Conservation (phyloP, 2,888 invertebrate species). For the Lochmaea capreae region DNA sequence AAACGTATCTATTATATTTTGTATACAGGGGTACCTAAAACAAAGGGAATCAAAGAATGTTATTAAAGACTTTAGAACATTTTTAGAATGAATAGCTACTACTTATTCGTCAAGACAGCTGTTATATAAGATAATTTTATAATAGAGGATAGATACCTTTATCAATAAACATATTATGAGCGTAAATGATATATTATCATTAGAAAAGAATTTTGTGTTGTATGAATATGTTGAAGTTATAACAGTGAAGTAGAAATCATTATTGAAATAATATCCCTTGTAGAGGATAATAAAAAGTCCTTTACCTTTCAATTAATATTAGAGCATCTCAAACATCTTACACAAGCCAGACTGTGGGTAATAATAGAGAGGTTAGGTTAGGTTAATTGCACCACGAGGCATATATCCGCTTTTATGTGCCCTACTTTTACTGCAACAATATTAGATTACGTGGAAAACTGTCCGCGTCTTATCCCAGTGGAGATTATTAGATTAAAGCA, state of each 20-base stretch:
- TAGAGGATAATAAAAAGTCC: neutral
- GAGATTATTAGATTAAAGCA: slow-evolving; percentile 11
- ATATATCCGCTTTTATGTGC: slow-evolving; percentile 8
- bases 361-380: neutral
- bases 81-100: too few species aligned
- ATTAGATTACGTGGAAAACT: slow-evolving; percentile 16
- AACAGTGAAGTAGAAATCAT: neutral
- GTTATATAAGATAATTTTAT: too few species aligned
- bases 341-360: neutral
- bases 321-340: neutral
- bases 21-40: too few species aligned
- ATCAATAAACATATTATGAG: too few species aligned
- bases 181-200: too few species aligned
- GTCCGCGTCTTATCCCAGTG: slow-evolving; percentile 10
- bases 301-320: slow-evolving; percentile 1
- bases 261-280: neutral
- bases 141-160: too few species aligned
- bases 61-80: too few species aligned
- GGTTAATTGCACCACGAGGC: slow-evolving; percentile 15
- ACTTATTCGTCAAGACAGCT: too few species aligned
- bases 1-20: too few species aligned
- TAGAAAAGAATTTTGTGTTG: too few species aligned
- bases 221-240: too few species aligned
- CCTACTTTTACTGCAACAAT: slow-evolving; percentile 8
- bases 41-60: too few species aligned